Evolutionary conservation across 2,888 invertebrate species (phyloP), one percentile per base, ranked within the genome.

Genomic region (Drosophila picticornis): DNA sequence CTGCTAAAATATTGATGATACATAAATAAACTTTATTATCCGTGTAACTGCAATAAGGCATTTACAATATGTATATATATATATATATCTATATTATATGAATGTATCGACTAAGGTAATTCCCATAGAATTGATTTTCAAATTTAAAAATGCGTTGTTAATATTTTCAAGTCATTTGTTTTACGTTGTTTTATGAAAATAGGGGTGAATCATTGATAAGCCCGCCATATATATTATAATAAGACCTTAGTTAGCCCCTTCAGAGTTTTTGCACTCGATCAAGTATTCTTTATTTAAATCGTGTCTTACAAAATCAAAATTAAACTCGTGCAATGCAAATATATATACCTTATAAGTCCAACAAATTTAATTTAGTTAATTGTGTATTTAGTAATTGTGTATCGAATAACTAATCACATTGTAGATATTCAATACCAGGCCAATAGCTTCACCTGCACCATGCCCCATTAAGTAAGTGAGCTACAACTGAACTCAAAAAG

Each of bases 391-490:
- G n/a, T 40, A n/a, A n/a, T n/a, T 40, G n/a, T 40, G 38, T n/a
- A 40, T 40, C 38, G n/a, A 10, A n/a, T 40, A 43, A 43, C 22
- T 43, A 22, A n/a, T n/a, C 25, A 27, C 25, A 27, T 27, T 29
- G 5, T n/a, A n/a, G n/a, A 32, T 9, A 32, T 50, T 50, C 10
- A 29, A n/a, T 6, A 10, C 6, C 5, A 50, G 50, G 1, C 29
- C 51, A 29, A 29, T 34, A 34, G 32, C 22, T 69, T 40, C 77
- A 80, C 74, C 71, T 77, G 71, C 46, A 55, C 25, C 64, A 50
- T 58, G 83, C 27, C 34, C 57, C 69, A 83, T 82, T 82, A 63
- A 59, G 48, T 64, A 58, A 64, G 53, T 72, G 66, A 65, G 22
- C 57, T 69, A 63, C 55, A 69, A 57, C 19, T 29, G 29, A 31